A percentile compares a stretch with the other conserved stretches of the same genome.
Evolutionary conservation across 2,113 vertebrate genomes (phyloP).

Genomic region (Pygoscelis antarcticus): DNA sequence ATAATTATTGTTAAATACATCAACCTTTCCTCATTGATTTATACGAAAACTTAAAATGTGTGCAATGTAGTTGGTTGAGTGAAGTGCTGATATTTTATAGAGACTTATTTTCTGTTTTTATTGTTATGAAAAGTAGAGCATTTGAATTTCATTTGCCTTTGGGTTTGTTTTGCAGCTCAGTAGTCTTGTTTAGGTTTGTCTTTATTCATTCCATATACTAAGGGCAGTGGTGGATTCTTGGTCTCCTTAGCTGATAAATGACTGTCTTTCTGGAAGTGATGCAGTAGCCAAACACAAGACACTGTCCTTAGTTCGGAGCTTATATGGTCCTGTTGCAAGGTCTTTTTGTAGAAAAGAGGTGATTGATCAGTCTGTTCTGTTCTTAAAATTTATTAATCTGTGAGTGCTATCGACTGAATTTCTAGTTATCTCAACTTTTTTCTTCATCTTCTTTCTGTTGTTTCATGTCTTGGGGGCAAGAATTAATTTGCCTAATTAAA

Average conservation of each 20-base stretch:
- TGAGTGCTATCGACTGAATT: fast-evolving
- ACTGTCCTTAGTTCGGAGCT: background rate
- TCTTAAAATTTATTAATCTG: background rate
- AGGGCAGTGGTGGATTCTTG: background rate
- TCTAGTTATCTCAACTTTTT: background rate
- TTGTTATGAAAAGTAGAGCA: background rate
- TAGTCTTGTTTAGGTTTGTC: background rate
- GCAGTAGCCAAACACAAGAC: background rate
- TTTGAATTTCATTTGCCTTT: constrained; percentile 11
- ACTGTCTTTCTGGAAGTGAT: background rate
- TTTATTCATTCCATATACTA: background rate
- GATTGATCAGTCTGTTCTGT: background rate
- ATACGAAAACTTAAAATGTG: background rate
- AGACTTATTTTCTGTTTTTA: background rate
- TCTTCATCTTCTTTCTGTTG: background rate
- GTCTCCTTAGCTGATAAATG: background rate
- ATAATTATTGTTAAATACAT: background rate
- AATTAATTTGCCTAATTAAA: background rate
- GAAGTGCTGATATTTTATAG: background rate
- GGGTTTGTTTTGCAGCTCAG: background rate
- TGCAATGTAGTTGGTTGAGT: background rate
- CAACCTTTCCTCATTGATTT: background rate
- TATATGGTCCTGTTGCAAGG: background rate
- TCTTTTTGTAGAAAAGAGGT: background rate
- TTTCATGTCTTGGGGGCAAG: background rate